phyloP scores from a whole-genome alignment of 2,797 vertebrate species.

The Cichlasoma orientale region DNA sequence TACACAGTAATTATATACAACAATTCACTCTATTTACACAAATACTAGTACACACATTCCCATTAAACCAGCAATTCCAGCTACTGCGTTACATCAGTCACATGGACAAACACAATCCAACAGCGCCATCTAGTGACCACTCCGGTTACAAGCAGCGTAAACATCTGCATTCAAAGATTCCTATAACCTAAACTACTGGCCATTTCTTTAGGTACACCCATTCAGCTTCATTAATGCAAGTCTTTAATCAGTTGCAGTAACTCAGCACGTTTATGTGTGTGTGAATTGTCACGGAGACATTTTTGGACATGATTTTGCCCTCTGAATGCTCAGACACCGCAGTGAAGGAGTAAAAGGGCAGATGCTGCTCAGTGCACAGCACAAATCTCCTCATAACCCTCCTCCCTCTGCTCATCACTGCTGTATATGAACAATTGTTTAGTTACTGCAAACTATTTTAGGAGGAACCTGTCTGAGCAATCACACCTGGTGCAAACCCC shows the following conservation, averaged over 20 bases:
- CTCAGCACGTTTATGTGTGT: fast-evolving
- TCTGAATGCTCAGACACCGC: too few species aligned
- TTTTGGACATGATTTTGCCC: neutral
- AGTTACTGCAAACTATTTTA: neutral
- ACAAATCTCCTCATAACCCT: neutral
- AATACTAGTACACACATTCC: neutral
- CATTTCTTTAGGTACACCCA: too few species aligned
- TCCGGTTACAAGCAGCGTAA: neutral
- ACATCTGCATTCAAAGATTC: neutral
- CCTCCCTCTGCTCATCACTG: neutral
- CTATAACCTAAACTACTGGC: neutral
- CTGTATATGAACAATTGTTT: neutral
- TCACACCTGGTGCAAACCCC: too few species aligned
- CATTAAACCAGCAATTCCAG: neutral
- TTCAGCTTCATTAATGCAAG: too few species aligned
- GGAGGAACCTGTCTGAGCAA: neutral
- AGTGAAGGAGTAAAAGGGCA: too few species aligned
- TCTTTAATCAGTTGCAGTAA: neutral
- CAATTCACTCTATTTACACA: neutral
- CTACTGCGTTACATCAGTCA: too few species aligned
- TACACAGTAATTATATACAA: neutral
- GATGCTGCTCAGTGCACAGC: neutral
- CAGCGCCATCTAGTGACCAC: neutral
- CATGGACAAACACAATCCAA: neutral
- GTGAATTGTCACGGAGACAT: neutral